These are phyloP conservation scores for Solea senegalensis DNA, from an alignment of 2,113 vertebrate species.

Conservation along the genomic window DNA sequence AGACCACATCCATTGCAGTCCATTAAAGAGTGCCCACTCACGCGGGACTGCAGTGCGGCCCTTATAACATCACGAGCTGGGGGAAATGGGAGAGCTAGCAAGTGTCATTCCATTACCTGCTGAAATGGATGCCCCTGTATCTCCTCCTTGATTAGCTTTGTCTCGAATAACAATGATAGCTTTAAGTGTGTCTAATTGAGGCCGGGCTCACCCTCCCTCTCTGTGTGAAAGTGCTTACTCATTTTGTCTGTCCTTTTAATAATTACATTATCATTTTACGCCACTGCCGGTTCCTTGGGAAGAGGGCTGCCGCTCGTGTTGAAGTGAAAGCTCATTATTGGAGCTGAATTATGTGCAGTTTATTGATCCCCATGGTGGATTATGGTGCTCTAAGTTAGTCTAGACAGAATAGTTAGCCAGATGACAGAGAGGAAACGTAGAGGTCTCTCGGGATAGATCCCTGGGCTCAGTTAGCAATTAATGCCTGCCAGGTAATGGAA, in stretches of 20 bases:
- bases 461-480: slow-evolving; percentile 97
- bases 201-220: slow-evolving; percentile 74
- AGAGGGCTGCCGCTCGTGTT: slow-evolving; percentile 95
- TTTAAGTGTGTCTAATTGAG: slow-evolving; percentile 85
- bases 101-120: slow-evolving; percentile 76
- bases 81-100: slow-evolving; percentile 62
- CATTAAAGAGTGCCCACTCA: slow-evolving; percentile 67
- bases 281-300: slow-evolving; percentile 87
- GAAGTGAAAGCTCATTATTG: slow-evolving; percentile 99
- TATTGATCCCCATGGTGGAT: slow-evolving; percentile 99
- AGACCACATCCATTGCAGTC: slow-evolving; percentile 65
- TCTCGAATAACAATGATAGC: slow-evolving; percentile 84
- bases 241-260: slow-evolving; percentile 99
- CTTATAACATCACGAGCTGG: slow-evolving; percentile 66
- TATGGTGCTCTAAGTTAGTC: slow-evolving; percentile 99
- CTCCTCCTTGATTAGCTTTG: slow-evolving; percentile 82
- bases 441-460: slow-evolving; percentile 91
- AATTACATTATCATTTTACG: slow-evolving; percentile 99
- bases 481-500: slow-evolving; percentile 99
- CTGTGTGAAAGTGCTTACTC: slow-evolving; percentile 92
- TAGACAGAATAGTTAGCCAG: slow-evolving; percentile 99
- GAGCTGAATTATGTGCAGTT: slow-evolving; percentile 99
- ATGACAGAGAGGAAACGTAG: slow-evolving; percentile 99
- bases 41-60: slow-evolving; percentile 59
- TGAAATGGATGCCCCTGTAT: slow-evolving; percentile 77